These are phyloP conservation scores for Drosophila lacertosa DNA, from an alignment of 1,140 invertebrate genomes.

Conservation along the genomic window DNA sequence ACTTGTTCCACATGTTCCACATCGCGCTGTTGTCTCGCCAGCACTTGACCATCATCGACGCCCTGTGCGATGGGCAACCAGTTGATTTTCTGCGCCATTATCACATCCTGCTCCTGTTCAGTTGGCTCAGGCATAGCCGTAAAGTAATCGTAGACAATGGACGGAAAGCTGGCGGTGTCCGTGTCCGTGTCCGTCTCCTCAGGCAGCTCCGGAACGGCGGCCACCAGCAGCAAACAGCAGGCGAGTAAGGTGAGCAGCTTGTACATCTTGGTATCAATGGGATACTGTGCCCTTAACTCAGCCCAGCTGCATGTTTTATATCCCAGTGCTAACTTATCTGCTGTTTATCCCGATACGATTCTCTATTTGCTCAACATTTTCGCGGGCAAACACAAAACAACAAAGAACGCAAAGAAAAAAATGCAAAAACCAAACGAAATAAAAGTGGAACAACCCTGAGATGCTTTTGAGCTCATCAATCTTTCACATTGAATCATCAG, in stretches of 20 bases:
- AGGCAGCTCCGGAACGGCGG: conserved; percentile 3
- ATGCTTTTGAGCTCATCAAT: conserved; percentile 20
- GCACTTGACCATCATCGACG: neutral
- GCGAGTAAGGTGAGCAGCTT: conserved; percentile 28
- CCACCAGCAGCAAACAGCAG: conserved; percentile 44
- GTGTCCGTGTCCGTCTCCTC: conserved; percentile 15
- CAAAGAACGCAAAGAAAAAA: neutral
- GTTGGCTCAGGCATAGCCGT: conserved; percentile 20
- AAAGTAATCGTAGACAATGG: neutral
- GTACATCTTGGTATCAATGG: conserved; percentile 49
- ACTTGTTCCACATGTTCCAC: neutral
- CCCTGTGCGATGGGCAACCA: conserved; percentile 36
- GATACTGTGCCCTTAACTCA: conserved; percentile 31
- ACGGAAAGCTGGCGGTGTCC: conserved; percentile 21
- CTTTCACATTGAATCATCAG: conserved; percentile 12
- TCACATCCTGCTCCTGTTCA: conserved; percentile 12
- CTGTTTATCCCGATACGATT: conserved; percentile 25
- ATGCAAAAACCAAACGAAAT: conserved; percentile 9
- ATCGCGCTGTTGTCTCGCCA: conserved; percentile 17
- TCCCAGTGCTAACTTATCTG: conserved; percentile 47
- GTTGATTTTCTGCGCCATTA: conserved; percentile 45
- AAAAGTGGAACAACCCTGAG: conserved; percentile 42
- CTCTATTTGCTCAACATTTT: conserved; percentile 35
- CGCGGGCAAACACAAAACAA: conserved; percentile 32
- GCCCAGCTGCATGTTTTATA: conserved; percentile 50